These are phyloP conservation scores for Morinoia aosen DNA, from an alignment of 2,888 invertebrate species.

Conservation along the genomic window DNA sequence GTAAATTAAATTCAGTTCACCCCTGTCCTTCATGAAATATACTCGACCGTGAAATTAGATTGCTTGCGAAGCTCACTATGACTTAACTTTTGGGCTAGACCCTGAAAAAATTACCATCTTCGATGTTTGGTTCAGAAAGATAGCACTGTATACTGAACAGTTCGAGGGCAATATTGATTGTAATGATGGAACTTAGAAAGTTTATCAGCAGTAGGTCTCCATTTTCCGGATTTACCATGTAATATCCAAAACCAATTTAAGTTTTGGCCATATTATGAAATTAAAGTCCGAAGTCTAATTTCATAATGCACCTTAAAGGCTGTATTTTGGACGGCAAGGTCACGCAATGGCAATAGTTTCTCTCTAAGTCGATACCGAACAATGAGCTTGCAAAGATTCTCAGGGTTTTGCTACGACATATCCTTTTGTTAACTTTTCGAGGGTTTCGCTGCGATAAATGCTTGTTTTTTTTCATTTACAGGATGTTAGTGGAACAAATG, in stretches of 20 bases:
- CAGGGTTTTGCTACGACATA: not conserved
- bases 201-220: not conserved
- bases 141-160: not conserved
- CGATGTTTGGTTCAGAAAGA: not conserved
- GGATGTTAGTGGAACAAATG: too few species aligned
- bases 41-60: not conserved
- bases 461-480: too few species aligned
- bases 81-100: not conserved
- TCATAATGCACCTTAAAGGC: not conserved
- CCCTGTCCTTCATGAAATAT: not conserved
- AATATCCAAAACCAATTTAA: not conserved
- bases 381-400: not conserved
- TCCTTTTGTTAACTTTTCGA: not conserved
- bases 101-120: not conserved
- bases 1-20: not conserved
- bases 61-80: not conserved
- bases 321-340: not conserved
- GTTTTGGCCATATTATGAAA: not conserved
- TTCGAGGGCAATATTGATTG: not conserved
- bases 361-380: not conserved
- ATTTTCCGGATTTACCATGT: conserved; percentile 1
- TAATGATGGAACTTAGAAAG: not conserved
- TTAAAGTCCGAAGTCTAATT: not conserved
- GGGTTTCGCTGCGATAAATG: not conserved
- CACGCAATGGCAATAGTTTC: not conserved